Conservation (phyloP, 2,888 invertebrate species). For the Drosophila niveifrons region DNA sequence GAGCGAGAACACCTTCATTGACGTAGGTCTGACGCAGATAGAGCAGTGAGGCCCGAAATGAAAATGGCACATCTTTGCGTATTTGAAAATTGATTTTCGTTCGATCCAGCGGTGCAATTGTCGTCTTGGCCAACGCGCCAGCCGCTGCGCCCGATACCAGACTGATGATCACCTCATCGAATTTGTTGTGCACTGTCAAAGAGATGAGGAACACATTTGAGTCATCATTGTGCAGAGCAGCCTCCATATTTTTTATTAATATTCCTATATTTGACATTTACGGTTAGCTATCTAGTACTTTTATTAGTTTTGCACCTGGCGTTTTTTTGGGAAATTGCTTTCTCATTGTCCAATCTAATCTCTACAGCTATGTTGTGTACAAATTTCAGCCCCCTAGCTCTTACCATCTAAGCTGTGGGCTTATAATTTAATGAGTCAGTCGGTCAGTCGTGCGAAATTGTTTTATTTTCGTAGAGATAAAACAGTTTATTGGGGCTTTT, state of each 20-base stretch:
- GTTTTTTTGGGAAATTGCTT: background rate
- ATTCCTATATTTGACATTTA: background rate
- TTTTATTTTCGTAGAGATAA: too few relatives aligned
- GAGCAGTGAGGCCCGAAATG: conserved; percentile 89
- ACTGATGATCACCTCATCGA: conserved; percentile 91
- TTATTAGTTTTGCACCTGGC: background rate
- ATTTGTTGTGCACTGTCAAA: conserved; percentile 85
- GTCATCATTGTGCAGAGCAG: background rate
- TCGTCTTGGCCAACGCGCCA: conserved; percentile 97
- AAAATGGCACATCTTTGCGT: conserved; percentile 90
- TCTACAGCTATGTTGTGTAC: background rate
- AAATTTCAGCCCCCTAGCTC: background rate
- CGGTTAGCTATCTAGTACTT: background rate
- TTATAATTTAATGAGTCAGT: background rate
- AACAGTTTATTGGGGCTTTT: background rate
- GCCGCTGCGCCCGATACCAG: conserved; percentile 96
- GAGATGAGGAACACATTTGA: background rate
- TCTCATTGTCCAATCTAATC: background rate
- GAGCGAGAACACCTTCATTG: conserved; percentile 92
- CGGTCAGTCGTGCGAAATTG: background rate
- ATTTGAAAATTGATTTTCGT: conserved; percentile 99
- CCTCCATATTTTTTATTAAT: background rate
- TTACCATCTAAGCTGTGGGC: background rate
- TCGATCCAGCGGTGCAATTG: conserved; percentile 98
- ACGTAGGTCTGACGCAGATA: conserved; percentile 90